phyloP scores from a whole-genome alignment of 2,888 invertebrate species.

The Digitonthophagus gazella region DNA sequence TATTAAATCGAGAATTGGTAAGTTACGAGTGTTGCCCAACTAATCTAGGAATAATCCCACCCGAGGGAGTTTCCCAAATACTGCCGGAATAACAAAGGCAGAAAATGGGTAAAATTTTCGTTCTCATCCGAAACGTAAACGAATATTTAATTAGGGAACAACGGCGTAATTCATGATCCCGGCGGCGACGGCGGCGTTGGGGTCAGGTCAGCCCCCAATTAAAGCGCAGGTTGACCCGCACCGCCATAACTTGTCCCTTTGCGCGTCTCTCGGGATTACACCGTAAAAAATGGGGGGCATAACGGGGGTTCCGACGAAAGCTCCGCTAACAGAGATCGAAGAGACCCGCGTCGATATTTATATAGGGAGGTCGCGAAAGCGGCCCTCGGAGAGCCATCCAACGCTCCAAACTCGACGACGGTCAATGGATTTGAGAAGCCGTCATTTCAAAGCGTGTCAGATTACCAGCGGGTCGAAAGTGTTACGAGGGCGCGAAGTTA shows the following conservation, averaged over 20 bases:
- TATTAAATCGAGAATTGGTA: not conserved
- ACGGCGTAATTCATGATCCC: slow-evolving; percentile 16
- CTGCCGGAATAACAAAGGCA: not conserved
- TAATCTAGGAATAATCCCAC: not conserved
- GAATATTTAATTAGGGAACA: slow-evolving; percentile 20
- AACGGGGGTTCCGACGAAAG: not conserved
- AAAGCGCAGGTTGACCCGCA: slow-evolving; percentile 1
- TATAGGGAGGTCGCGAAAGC: not conserved
- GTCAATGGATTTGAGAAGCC: not conserved
- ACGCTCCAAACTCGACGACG: not conserved
- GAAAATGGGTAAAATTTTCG: not conserved
- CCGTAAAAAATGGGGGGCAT: not conserved
- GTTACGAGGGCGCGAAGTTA: not conserved
- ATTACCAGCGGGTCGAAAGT: not conserved
- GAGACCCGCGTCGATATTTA: not conserved
- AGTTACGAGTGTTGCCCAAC: not conserved
- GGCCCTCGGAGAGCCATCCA: not conserved
- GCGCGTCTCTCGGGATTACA: not conserved
- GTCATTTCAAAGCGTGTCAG: not conserved
- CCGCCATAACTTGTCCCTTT: not conserved
- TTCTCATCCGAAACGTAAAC: slow-evolving; percentile 11
- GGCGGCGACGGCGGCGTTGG: not conserved
- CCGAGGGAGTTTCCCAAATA: not conserved
- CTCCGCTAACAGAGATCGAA: not conserved
- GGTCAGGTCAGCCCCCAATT: slow-evolving; percentile 6